phyloP scores from a whole-genome alignment of 2,113 vertebrate genomes.

The Orycteropus afer region DNA sequence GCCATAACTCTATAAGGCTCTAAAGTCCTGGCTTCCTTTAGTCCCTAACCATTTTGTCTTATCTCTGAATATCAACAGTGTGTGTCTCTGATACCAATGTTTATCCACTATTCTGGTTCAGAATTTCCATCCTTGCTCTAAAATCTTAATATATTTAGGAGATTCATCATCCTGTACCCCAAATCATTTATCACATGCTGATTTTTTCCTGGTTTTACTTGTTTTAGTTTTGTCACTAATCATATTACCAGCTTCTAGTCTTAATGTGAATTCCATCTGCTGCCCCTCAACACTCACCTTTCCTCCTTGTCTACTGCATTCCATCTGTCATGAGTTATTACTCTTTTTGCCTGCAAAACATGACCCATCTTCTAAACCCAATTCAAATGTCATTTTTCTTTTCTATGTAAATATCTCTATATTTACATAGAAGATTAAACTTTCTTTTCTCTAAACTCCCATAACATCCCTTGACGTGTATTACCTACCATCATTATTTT shows the following conservation, averaged over 20 bases:
- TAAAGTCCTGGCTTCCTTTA: not conserved
- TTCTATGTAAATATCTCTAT: not conserved
- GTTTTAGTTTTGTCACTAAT: not conserved
- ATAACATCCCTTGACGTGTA: not conserved
- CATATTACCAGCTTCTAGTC: not conserved
- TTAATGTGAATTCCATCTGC: not conserved
- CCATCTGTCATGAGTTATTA: not conserved
- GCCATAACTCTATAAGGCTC: not conserved
- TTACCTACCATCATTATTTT: not conserved
- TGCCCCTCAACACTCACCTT: not conserved
- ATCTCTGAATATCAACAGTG: not conserved
- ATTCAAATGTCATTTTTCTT: not conserved
- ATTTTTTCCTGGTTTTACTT: not conserved
- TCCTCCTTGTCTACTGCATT: not conserved
- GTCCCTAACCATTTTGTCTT: not conserved
- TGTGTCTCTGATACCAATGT: not conserved
- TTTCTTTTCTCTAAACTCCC: not conserved
- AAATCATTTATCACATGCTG: not conserved
- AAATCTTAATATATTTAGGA: not conserved
- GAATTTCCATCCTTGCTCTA: not conserved
- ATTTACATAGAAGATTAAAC: no score
- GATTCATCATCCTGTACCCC: no score
- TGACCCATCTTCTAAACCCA: not conserved
- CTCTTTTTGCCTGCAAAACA: not conserved
- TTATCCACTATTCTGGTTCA: not conserved